A percentile compares a stretch with the other conserved stretches of the same genome.
phyloP scores from a whole-genome alignment of 2,113 vertebrate genomes.

The Rostratula benghalensis region DNA sequence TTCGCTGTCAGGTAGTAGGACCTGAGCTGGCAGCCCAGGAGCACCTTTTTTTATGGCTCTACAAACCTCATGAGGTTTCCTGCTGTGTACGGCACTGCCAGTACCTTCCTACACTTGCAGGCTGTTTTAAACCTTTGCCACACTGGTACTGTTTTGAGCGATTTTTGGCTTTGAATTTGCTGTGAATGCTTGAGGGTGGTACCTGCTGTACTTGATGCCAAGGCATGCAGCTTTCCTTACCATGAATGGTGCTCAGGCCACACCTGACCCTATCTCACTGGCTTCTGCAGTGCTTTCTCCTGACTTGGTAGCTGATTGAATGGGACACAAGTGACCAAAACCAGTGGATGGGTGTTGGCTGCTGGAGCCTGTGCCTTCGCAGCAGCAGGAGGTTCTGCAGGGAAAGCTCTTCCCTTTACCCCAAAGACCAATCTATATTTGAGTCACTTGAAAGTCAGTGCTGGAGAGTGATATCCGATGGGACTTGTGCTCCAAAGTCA shows the following conservation, averaged over 20 bases:
- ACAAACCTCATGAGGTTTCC: background rate
- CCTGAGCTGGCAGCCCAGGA: background rate
- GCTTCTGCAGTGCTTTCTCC: background rate
- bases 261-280: fast-evolving
- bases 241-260: fast-evolving
- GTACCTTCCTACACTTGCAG: background rate
- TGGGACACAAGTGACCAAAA: background rate
- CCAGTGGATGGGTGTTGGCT: background rate
- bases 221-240: background rate
- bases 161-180: background rate
- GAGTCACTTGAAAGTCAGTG: background rate
- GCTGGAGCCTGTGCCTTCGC: background rate
- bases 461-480: background rate
- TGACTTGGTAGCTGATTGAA: background rate
- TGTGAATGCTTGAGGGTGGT: background rate
- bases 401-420: background rate
- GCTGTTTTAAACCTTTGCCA: background rate
- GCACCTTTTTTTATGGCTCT: background rate
- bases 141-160: fast-evolving
- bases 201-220: background rate
- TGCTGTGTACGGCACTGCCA: background rate
- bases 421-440: background rate
- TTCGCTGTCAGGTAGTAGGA: background rate
- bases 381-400: background rate
- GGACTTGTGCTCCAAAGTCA: background rate